phyloP scores from a whole-genome alignment of 2,797 vertebrate genomes.

The Arvicola amphibius region DNA sequence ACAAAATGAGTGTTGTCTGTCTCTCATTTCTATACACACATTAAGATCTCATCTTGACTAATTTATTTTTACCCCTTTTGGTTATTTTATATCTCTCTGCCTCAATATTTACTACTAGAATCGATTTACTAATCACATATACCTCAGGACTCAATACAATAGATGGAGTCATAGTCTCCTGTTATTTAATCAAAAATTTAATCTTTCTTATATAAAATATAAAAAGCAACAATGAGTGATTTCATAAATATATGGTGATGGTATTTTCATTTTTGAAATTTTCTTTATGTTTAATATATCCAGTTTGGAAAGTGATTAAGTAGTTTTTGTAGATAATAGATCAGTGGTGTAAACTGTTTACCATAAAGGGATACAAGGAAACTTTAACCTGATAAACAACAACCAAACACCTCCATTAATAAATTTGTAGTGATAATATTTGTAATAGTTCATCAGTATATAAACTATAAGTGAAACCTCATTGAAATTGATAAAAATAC shows the following conservation, averaged over 20 bases:
- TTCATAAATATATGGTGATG: background rate
- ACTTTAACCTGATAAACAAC: background rate
- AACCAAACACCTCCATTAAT: background rate
- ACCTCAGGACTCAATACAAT: background rate
- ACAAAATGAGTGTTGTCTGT: background rate
- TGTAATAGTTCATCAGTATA: background rate
- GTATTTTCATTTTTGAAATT: background rate
- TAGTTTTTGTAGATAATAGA: background rate
- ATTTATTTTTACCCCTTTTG: background rate
- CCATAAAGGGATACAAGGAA: background rate
- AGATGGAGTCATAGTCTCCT: background rate
- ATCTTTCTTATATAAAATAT: background rate
- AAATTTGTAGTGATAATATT: background rate
- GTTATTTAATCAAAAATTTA: background rate
- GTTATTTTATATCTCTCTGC: background rate
- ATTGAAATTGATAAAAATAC: background rate
- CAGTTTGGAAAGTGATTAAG: background rate
- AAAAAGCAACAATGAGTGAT: background rate
- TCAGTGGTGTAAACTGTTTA: background rate
- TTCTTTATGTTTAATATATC: background rate
- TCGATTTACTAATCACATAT: background rate
- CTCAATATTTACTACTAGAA: conserved; percentile 14
- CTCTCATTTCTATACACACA: background rate
- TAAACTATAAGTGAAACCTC: background rate
- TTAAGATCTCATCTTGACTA: background rate